Conservation (phyloP, 2,888 invertebrate genomes). For the Petrophora chlorosata region DNA sequence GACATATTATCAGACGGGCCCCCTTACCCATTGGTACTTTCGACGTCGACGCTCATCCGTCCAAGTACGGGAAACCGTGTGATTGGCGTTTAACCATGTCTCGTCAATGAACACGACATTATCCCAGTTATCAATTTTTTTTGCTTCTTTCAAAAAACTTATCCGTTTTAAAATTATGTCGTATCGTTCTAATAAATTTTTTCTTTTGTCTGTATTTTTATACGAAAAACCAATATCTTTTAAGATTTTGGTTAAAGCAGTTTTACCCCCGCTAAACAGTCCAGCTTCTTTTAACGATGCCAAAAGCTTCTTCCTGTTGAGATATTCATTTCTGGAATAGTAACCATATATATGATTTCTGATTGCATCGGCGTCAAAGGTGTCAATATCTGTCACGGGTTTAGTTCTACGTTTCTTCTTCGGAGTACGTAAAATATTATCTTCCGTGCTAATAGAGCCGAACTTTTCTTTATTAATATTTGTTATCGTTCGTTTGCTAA, state of each 20-base stretch:
- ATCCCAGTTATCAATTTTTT: slow-evolving; percentile 1
- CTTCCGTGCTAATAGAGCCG: neutral
- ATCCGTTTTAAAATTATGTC: neutral
- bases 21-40: slow-evolving; percentile 7
- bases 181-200: neutral
- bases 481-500: neutral
- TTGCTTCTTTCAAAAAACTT: neutral
- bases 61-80: slow-evolving; percentile 21
- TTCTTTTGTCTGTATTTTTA: slow-evolving; percentile 1
- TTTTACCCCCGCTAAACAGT: neutral
- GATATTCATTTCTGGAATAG: neutral
- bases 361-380: neutral
- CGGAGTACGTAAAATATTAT: slow-evolving; percentile 8
- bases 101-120: slow-evolving; percentile 28
- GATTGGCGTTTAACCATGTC: slow-evolving; percentile 32
- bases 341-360: neutral
- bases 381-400: too few species aligned
- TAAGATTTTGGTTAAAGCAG: neutral
- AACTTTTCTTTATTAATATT: slow-evolving; percentile 4
- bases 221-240: slow-evolving; percentile 2
- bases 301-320: neutral
- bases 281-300: neutral
- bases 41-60: slow-evolving; percentile 18
- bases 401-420: too few species aligned
- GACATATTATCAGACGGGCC: neutral